Evolutionary conservation across 1,140 invertebrate species (phyloP), one percentile per base, ranked within the genome.

Genomic region (Drosophila varians): DNA sequence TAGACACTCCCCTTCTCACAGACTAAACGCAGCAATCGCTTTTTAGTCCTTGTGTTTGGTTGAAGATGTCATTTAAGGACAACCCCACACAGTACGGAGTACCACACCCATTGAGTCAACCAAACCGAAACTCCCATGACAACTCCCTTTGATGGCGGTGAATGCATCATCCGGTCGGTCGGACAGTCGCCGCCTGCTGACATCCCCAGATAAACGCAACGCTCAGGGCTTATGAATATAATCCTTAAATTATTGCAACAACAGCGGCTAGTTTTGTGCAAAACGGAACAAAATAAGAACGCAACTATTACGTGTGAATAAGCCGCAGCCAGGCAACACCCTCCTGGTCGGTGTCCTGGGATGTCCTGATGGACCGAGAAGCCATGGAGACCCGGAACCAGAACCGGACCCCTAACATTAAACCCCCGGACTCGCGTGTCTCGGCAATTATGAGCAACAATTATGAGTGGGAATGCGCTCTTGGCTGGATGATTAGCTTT

Each of bases 231-330:
- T 86, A 87, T 80, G 82, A 86, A 87, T 86, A 80, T 86, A 86
- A 86, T 86, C 80, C 82, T 65, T 73, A 87, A 86, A 86, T 86
- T 86, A 87, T 87, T 74, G 73, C 80, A 84, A 73, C 61, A 84
- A 79, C 80, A 84, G 57, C 61, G 68, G 66, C 40, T 19, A 34
- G 9, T 64, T 69, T 42, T 48, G 56, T 61, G 43, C 64, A 84
- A 74, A 74, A 62, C 47, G 58, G 46, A 52, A 66, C 69, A 74
- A 62, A 74, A 74, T 74, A 70, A 71, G 77, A 66, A 48, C 71
- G 36, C 54, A 87, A 87, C 80, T 73, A 71, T 84, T 78, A 78
- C 51, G 80, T 86, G 80, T 77, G 82, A 86, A 87, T 74, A 87
- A 87, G 57, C 80, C 57, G 58, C 55, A 26, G 28, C 54, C 53